Base-by-base conservation (phyloP, 2,888 invertebrate genomes). In the Gonocerus acuteangulatus region DNA sequence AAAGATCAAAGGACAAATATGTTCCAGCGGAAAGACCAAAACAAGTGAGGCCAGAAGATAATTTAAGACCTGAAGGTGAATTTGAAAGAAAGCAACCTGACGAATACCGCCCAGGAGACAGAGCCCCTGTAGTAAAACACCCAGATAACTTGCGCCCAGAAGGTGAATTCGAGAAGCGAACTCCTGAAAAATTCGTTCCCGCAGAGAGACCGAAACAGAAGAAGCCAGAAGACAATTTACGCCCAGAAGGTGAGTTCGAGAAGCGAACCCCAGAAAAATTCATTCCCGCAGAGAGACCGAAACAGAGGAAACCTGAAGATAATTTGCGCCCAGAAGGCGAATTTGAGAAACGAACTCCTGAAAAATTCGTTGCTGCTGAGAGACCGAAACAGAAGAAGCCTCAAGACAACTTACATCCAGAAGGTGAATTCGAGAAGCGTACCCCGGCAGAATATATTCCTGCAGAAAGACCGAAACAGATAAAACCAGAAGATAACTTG, bases 381-480 rank as follows among this genome's bases (percentile, higher is more conserved):
- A 45, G 21, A 66, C 68, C 74, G 49, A 79, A 79, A 67, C 66
- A 76, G 2, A 65, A 52, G 18, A 69, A 66, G 54, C 70, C 67
- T 39, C 65, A 61, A 39, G 71, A 72, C 54, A 73, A 73, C 62
- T 65, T 73, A 1, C 63, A 61, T 22, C 78, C 82, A 67, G 82
- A 80, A 74, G 82, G 81, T 19, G 80, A 80, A 69, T 81, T 81
- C 36, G 80, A 81, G 66, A 75, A 78, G 69, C 77, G 78, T 65
- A 78, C 79, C 68, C 77, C 76, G 70, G 79, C 79, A 67, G 82
- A 82, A 69, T 81, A 79, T 67, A 48, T 27, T n/a, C 45, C 69
- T 69, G 77, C 79, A 67, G 72, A 76, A 67, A 67, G 77, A 61
- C 73, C 71, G 1, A 62, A 65, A 13, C 61, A 49, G 0, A 74